Evolutionary conservation across 2,113 vertebrate genomes (phyloP).

Genomic region (Phalacrocorax carbo): DNA sequence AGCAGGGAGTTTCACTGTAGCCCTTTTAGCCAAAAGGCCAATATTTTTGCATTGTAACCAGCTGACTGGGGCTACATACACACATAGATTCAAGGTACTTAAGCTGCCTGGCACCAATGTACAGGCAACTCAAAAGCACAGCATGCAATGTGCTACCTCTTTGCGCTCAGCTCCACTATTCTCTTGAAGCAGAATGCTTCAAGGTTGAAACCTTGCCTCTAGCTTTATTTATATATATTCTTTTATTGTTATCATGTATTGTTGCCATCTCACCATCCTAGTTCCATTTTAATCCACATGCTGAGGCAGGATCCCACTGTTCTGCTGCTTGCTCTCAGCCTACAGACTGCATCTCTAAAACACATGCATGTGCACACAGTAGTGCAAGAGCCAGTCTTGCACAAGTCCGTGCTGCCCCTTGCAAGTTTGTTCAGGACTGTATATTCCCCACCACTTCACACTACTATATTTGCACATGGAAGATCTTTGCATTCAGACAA

Average conservation of each 20-base stretch:
- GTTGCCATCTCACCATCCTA: background rate
- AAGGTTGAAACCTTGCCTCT: background rate
- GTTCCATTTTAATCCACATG: background rate
- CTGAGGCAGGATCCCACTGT: background rate
- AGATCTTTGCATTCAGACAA: background rate
- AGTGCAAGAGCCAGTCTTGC: background rate
- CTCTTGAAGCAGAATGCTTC: background rate
- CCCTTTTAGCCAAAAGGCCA: background rate
- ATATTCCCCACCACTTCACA: background rate
- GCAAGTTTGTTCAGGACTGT: background rate
- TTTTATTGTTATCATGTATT: background rate
- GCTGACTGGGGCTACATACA: background rate
- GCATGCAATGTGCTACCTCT: background rate
- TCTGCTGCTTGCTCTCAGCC: background rate
- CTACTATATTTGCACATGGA: background rate
- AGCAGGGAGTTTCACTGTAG: background rate
- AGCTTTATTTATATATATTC: background rate
- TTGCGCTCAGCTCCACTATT: background rate
- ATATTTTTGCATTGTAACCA: background rate
- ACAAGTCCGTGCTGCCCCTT: accelerated
- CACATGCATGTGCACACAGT: accelerated
- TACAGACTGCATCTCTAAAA: background rate
- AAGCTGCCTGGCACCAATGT: background rate
- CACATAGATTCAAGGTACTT: background rate
- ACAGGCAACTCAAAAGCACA: background rate